Conservation (phyloP, 2,797 vertebrate species). For the Lacerta agilis region DNA sequence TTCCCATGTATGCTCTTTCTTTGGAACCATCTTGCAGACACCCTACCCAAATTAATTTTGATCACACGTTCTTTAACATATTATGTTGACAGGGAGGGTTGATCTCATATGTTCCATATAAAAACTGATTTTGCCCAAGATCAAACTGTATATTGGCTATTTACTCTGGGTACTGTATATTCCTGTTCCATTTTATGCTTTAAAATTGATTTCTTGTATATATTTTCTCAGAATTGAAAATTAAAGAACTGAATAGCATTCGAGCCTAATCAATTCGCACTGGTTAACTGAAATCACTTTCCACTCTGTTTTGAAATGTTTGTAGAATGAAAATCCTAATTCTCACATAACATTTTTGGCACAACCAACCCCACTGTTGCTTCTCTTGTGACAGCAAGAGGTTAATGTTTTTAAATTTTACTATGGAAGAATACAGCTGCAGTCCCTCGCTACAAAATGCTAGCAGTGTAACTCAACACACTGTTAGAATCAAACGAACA, state of each 20-base stretch:
- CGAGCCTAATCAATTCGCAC: constrained; percentile 66
- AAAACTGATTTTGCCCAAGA: constrained; percentile 69
- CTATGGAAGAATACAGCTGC: constrained; percentile 33
- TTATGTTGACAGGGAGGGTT: constrained; percentile 43
- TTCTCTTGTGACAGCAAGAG: constrained; percentile 44
- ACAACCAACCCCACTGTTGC: constrained; percentile 23
- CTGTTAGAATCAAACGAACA: constrained; percentile 20
- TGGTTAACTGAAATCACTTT: constrained; percentile 55
- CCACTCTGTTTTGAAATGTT: constrained; percentile 42
- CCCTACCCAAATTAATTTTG: constrained; percentile 61
- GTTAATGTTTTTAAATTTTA: constrained; percentile 29
- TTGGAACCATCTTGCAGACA: constrained; percentile 39
- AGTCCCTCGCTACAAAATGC: constrained; percentile 22
- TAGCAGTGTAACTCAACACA: neutral
- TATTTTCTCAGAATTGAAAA: constrained; percentile 71
- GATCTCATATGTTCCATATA: constrained; percentile 56
- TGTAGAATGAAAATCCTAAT: constrained; percentile 45
- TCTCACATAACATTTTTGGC: constrained; percentile 28
- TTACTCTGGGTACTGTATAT: constrained; percentile 62
- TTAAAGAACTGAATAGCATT: constrained; percentile 66
- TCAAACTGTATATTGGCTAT: constrained; percentile 65
- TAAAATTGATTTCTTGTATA: constrained; percentile 72
- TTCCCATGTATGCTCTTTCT: constrained; percentile 5
- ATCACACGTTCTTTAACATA: constrained; percentile 55
- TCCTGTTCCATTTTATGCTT: constrained; percentile 71